phyloP scores from a whole-genome alignment of 2,113 vertebrate genomes.

The Zosterops lateralis region DNA sequence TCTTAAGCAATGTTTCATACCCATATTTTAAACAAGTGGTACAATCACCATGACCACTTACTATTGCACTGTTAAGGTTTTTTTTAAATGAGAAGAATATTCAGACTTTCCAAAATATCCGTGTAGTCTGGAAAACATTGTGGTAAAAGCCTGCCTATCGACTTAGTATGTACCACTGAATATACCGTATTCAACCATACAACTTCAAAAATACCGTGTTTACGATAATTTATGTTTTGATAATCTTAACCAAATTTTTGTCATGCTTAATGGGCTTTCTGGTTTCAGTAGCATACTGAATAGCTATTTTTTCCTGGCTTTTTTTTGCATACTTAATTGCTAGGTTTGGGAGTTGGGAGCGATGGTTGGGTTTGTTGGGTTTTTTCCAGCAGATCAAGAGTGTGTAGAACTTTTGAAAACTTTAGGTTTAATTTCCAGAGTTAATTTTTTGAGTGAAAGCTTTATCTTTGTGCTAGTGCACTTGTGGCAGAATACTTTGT shows the following conservation, averaged over 20 bases:
- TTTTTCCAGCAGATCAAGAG: not conserved
- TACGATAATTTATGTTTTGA: not conserved
- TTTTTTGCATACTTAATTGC: slow-evolving; percentile 32
- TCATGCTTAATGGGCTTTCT: slow-evolving; percentile 46
- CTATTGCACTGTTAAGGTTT: not conserved
- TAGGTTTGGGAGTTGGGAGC: slow-evolving; percentile 13
- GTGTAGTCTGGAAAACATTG: not conserved
- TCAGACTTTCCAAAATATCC: not conserved
- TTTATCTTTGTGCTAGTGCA: not conserved
- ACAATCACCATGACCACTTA: not conserved
- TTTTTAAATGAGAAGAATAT: not conserved
- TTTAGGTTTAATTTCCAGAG: not conserved
- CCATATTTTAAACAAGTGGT: not conserved
- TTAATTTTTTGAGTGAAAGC: not conserved
- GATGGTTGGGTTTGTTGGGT: not conserved
- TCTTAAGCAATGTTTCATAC: not conserved
- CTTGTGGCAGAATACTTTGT: not conserved
- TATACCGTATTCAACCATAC: not conserved
- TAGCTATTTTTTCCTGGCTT: slow-evolving; percentile 8
- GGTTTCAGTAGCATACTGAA: not conserved
- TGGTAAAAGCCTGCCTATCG: not conserved
- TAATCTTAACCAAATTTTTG: slow-evolving; percentile 19
- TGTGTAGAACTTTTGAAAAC: not conserved
- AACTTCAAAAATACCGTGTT: not conserved
- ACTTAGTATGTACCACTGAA: not conserved